phyloP scores from a whole-genome alignment of 2,797 vertebrate genomes.

The Poecilia picta region DNA sequence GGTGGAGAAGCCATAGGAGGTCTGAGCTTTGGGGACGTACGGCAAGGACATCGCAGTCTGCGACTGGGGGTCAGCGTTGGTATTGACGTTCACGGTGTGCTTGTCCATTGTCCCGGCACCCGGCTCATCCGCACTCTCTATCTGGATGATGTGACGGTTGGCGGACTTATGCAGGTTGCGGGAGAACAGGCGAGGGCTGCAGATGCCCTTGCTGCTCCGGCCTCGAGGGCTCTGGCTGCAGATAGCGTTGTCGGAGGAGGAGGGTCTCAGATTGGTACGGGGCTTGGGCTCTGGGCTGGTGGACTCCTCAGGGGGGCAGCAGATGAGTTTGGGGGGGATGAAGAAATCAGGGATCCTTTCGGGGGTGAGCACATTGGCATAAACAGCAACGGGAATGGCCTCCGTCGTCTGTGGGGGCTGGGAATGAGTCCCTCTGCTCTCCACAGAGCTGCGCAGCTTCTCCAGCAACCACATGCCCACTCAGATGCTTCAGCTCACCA shows the following conservation, averaged over 20 bases:
- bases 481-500: conserved; percentile 46
- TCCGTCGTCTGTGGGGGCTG: conserved; percentile 59
- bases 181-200: conserved; percentile 87
- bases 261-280: conserved; percentile 76
- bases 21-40: conserved; percentile 95
- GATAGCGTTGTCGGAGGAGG: conserved; percentile 87
- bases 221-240: conserved; percentile 83
- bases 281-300: conserved; percentile 68
- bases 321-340: conserved; percentile 92
- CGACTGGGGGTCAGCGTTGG: conserved; percentile 90
- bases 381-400: conserved; percentile 82
- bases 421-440: conserved; percentile 65
- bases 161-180: conserved; percentile 86
- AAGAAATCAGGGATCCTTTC: conserved; percentile 98
- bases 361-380: conserved; percentile 95
- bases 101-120: conserved; percentile 29
- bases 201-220: conserved; percentile 79
- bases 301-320: conserved; percentile 84
- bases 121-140: conserved; percentile 93
- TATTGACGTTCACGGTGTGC: conserved; percentile 58
- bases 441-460: conserved; percentile 74
- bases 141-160: conserved; percentile 94
- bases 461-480: conserved; percentile 78
- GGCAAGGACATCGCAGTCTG: conserved; percentile 94
- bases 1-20: conserved; percentile 94